A percentile compares a stretch with the other conserved stretches of the same genome.
Evolutionary conservation across 2,113 vertebrate genomes (phyloP).

Genomic region (Myxocyprinus asiaticus): DNA sequence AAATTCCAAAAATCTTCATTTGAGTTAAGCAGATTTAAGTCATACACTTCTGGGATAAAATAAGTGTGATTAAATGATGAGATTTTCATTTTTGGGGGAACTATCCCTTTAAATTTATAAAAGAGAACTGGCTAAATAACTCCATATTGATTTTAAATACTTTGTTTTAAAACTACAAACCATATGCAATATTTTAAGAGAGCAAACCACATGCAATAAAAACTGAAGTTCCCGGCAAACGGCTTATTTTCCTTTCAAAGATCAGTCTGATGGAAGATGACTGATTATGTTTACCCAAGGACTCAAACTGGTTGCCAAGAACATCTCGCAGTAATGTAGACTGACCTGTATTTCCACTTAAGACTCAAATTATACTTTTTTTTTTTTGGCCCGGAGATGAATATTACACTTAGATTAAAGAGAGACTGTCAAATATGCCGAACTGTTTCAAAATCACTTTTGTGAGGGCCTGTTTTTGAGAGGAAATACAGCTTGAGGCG

Average conservation of each 20-base stretch:
- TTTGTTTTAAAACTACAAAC: background rate
- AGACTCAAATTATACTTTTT: background rate
- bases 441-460: background rate
- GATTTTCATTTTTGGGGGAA: no score
- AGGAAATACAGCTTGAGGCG: constrained; percentile 72
- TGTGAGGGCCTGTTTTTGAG: constrained; percentile 32
- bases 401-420: background rate
- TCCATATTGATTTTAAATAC: no score
- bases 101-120: no score
- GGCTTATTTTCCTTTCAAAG: background rate
- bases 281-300: background rate
- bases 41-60: no score
- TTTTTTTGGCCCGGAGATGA: background rate
- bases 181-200: background rate
- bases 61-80: no score
- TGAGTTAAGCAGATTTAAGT: no score
- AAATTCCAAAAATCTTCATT: no score
- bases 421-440: background rate
- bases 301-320: constrained; percentile 31
- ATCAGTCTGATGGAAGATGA: background rate
- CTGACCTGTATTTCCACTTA: constrained; percentile 74
- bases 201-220: background rate
- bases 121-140: no score
- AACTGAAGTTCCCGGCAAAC: background rate
- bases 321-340: constrained; percentile 66